phyloP scores from a whole-genome alignment of 2,888 invertebrate genomes.

The Zygaena filipendulae region DNA sequence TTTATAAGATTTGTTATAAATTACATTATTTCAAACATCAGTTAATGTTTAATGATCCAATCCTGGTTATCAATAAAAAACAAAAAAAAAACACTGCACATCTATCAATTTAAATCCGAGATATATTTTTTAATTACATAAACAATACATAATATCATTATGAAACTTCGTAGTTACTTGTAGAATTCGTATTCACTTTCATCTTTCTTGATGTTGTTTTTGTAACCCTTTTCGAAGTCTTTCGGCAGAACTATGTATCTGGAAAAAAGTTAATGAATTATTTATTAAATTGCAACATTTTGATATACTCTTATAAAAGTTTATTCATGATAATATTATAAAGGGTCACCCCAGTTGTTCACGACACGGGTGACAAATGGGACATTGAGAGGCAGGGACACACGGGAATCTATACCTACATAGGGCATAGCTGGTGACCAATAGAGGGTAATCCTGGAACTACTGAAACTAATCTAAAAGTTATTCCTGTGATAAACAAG shows the following conservation, averaged over 20 bases:
- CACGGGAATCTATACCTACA: too few species aligned
- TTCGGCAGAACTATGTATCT: constrained; percentile 96
- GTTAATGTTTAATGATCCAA: constrained; percentile 17
- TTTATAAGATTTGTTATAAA: constrained; percentile 62
- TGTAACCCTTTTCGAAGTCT: constrained; percentile 99
- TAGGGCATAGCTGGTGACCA: too few species aligned
- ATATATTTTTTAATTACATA: constrained; percentile 9
- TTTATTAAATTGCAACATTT: constrained; percentile 1
- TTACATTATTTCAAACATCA: constrained; percentile 52
- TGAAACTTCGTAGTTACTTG: constrained; percentile 82
- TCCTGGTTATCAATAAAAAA: background rate
- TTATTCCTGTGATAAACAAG: too few species aligned
- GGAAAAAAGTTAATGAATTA: constrained; percentile 21
- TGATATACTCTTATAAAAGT: background rate
- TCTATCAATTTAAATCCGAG: background rate
- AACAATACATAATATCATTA: constrained; percentile 12
- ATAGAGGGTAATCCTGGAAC: too few species aligned
- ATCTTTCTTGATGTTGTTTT: constrained; percentile 99
- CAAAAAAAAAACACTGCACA: background rate
- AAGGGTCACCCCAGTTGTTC: too few species aligned
- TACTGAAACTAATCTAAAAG: too few species aligned
- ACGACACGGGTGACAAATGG: too few species aligned
- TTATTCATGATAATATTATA: too few species aligned
- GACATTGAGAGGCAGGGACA: too few species aligned
- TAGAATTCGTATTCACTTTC: constrained; percentile 99